Percentiles rank a stretch among this genome's conserved stretches.
phyloP scores from a whole-genome alignment of 1,140 invertebrate species.

The Brachystomella parvula region DNA sequence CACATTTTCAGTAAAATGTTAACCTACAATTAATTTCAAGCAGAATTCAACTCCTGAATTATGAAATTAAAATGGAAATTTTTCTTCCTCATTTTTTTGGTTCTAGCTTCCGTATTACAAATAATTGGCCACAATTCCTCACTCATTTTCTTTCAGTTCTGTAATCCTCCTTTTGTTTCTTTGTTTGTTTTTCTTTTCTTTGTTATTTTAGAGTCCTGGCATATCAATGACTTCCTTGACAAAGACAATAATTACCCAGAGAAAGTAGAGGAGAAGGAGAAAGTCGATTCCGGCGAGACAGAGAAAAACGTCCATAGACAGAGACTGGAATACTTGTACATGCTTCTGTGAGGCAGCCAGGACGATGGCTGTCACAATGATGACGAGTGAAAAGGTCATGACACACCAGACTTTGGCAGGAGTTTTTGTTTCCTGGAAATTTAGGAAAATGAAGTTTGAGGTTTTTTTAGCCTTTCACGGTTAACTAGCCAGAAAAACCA shows the following conservation, averaged over 20 bases:
- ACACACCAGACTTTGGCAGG: constrained; percentile 36
- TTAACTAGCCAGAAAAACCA: neutral
- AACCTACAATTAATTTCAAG: no score
- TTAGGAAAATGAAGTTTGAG: neutral
- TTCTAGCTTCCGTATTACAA: no score
- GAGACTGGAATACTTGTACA: constrained; percentile 26
- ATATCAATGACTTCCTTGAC: constrained; percentile 31
- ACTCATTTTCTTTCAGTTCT: neutral
- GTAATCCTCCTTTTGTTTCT: neutral
- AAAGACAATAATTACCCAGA: constrained; percentile 38
- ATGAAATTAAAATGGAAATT: no score
- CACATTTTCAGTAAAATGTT: no score
- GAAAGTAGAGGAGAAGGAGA: constrained; percentile 36
- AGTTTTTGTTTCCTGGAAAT: constrained; percentile 34
- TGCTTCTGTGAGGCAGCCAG: constrained; percentile 36
- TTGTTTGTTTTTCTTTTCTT: neutral
- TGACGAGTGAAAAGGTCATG: constrained; percentile 29
- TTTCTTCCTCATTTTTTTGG: no score
- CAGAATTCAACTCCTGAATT: no score
- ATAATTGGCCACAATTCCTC: no score
- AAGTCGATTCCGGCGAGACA: constrained; percentile 34
- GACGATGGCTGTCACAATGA: constrained; percentile 35
- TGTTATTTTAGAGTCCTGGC: constrained; percentile 9
- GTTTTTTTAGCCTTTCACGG: neutral
- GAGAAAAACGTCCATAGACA: constrained; percentile 34